Evolutionary conservation across 1,140 invertebrate genomes (phyloP).

Genomic region (Calephelis nemesis): DNA sequence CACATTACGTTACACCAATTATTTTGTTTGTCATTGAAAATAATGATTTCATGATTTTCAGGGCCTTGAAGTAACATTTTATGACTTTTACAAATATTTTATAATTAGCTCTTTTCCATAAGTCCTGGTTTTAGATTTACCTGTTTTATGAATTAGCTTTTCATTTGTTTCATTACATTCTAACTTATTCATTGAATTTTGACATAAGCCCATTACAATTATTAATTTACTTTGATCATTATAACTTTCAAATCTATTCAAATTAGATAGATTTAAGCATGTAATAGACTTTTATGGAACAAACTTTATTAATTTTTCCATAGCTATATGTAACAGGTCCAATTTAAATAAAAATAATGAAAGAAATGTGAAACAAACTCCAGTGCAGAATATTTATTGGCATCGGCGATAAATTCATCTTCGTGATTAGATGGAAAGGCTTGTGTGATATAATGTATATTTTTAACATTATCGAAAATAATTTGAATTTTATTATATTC

Average conservation of each 20-base stretch:
- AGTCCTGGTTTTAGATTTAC: background rate
- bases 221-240: no score
- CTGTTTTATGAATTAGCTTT: background rate
- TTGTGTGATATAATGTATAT: conserved; percentile 72
- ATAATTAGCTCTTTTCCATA: conserved; percentile 1
- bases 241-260: background rate
- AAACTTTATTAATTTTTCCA: background rate
- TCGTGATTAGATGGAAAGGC: conserved; percentile 37
- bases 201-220: no score
- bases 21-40: background rate
- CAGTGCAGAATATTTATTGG: conserved; percentile 32
- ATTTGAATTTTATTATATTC: conserved; percentile 24
- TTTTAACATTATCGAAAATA: conserved; percentile 51
- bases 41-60: background rate
- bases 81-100: conserved; percentile 1
- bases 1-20: background rate
- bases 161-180: background rate
- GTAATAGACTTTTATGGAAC: background rate
- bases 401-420: conserved; percentile 5
- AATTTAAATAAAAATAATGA: background rate
- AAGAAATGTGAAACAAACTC: background rate
- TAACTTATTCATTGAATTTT: background rate
- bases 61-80: conserved; percentile 1
- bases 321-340: no score
- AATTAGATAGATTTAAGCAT: background rate